phyloP scores from a whole-genome alignment of 2,888 invertebrate species.

The Gerris lacustris region DNA sequence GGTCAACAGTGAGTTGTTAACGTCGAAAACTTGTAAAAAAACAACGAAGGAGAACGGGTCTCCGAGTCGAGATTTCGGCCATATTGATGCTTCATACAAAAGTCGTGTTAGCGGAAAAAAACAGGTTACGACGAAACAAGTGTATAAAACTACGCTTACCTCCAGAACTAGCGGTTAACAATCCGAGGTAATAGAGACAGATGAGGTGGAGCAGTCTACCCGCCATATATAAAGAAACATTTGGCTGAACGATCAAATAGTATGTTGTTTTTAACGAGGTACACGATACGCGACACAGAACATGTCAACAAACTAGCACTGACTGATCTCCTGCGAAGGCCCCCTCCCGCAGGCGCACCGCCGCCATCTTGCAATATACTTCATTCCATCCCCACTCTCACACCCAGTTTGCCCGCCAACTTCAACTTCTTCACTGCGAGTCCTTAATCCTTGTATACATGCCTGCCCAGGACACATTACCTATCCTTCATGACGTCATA shows the following conservation, averaged over 20 bases:
- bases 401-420: not conserved
- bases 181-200: conserved; percentile 3
- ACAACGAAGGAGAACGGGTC: not conserved
- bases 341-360: not conserved
- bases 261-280: not conserved
- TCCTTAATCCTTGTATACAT: too few relatives aligned
- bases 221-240: conserved; percentile 5
- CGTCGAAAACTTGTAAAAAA: not conserved
- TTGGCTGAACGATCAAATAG: not conserved
- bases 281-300: not conserved
- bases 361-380: not conserved
- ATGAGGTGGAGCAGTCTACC: not conserved
- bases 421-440: not conserved
- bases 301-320: conserved; percentile 5
- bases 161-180: conserved; percentile 3
- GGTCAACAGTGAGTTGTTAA: too few relatives aligned
- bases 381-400: not conserved
- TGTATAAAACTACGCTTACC: not conserved
- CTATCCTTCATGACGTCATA: too few relatives aligned
- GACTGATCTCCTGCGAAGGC: not conserved
- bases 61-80: not conserved
- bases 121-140: not conserved
- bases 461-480: too few relatives aligned
- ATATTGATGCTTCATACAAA: not conserved
- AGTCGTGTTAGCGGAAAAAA: not conserved